Base-by-base conservation (phyloP, 1,140 invertebrate genomes). In the Drosophila persimilis region DNA sequence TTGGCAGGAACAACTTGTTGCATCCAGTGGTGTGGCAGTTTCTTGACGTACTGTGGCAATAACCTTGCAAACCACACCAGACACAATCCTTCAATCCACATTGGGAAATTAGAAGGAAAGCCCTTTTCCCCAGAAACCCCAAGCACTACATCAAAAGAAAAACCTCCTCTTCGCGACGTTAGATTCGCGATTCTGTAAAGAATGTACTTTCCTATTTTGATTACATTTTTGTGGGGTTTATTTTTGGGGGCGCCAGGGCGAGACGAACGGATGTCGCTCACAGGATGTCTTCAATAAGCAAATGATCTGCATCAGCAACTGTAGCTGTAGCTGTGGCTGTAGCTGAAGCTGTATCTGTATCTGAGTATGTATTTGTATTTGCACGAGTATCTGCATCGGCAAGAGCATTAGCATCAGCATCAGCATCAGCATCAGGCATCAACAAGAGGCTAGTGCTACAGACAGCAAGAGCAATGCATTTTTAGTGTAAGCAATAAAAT, bases 401-500 rank as follows among this genome's bases (percentile, higher is more conserved):
- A 63, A 66, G 62, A 67, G 48, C 64, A 67, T 54, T 66, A 67
- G 48, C 55, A 44, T 50, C 31, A 31, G 48, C 15, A 15, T n/a
- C n/a, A n/a, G n/a, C 55, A 29, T 50, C 31, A 31, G 45, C 35
- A 11, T 43, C 54, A 63, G 50, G 45, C 43, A 15, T 44, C 55
- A 60, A 31, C 35, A 13, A 39, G 35, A 4, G 35, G 35, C 35
- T 24, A 24, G 59, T 60, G 48, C 57, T 15, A 15, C 43, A 15
- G 22, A 26, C 7, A 15, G 6, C 22, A n/a, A 55, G 52, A 50
- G 61, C 56, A 15, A 46, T 62, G 60, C 74, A 61, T 59, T 77
- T 85, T 86, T 70, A 86, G 77, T 86, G 81, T 88, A 85, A 81
- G 83, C 83, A 67, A 86, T 86, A 86, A 88, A 88, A 86, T 86